These are phyloP conservation scores for Drymodes brunneopygia DNA, from an alignment of 2,113 vertebrate species.

Conservation along the genomic window DNA sequence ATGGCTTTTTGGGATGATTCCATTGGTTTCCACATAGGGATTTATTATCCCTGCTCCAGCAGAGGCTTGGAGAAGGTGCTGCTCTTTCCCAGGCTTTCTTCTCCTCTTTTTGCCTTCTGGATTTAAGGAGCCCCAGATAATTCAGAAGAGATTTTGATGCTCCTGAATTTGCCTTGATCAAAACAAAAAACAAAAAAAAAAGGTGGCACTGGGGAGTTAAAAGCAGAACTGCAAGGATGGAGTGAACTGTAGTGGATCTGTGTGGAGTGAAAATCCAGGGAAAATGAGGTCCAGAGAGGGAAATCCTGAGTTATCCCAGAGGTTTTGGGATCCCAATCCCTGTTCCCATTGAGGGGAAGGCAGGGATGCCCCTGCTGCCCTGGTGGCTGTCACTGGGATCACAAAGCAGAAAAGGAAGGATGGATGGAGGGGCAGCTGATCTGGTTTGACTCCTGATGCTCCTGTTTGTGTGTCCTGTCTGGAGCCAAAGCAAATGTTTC, in stretches of 20 bases:
- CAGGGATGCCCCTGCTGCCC: background rate
- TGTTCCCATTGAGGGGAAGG: background rate
- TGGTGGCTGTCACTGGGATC: background rate
- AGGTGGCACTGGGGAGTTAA: background rate
- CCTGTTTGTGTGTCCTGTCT: background rate
- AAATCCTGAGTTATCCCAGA: background rate
- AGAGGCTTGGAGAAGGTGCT: background rate
- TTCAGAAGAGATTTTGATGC: background rate
- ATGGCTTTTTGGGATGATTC: no score
- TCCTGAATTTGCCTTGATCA: background rate
- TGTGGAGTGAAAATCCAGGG: background rate
- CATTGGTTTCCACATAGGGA: no score
- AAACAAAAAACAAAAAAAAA: no score
- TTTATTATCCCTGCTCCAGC: background rate
- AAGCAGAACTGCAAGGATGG: background rate
- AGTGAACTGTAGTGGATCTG: background rate
- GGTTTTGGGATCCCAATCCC: accelerated
- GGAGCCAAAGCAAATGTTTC: slow-evolving; percentile 59
- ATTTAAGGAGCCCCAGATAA: background rate
- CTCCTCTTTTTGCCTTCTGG: background rate
- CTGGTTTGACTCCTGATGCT: slow-evolving; percentile 6
- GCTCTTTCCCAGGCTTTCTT: background rate
- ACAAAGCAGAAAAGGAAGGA: background rate
- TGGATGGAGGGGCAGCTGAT: slow-evolving; percentile 5
- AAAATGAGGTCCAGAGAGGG: background rate